A percentile compares a stretch with the other conserved stretches of the same genome.
phyloP scores from a whole-genome alignment of 2,888 invertebrate species.

The Smittia sp. region DNA sequence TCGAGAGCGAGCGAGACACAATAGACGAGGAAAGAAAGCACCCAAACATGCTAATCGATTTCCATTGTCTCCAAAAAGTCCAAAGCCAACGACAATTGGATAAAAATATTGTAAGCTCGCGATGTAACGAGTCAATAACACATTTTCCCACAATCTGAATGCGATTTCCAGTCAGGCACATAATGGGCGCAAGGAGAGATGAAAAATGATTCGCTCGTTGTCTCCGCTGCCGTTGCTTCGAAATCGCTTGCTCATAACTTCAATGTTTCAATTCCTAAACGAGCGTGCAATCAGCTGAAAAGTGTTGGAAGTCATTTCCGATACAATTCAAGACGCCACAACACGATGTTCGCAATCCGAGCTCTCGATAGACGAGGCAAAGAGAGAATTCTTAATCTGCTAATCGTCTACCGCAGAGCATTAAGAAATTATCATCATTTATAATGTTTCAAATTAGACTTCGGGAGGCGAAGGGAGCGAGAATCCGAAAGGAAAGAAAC shows the following conservation, averaged over 20 bases:
- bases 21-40: constrained; percentile 32
- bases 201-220: constrained; percentile 15
- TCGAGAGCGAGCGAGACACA: constrained; percentile 3
- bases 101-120: constrained; percentile 14
- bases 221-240: background rate
- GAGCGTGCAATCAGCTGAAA: background rate
- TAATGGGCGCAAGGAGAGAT: constrained; percentile 1
- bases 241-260: background rate
- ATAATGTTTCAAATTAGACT: constrained; percentile 36
- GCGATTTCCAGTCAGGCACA: constrained; percentile 19
- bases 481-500: background rate
- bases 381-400: background rate
- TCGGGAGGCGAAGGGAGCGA: background rate
- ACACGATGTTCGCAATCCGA: background rate
- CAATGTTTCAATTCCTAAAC: background rate
- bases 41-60: constrained; percentile 40
- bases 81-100: constrained; percentile 5
- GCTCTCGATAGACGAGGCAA: background rate
- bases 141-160: constrained; percentile 39
- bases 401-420: constrained; percentile 38
- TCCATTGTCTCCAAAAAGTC: constrained; percentile 40
- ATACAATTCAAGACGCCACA: background rate
- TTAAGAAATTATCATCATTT: constrained; percentile 38
- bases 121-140: constrained; percentile 40
- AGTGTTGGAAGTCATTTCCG: constrained; percentile 5